A percentile compares a stretch with the other conserved stretches of the same genome.
These are phyloP conservation scores for Andricus grossulariae DNA, from an alignment of 1,140 invertebrate species.

Conservation along the genomic window DNA sequence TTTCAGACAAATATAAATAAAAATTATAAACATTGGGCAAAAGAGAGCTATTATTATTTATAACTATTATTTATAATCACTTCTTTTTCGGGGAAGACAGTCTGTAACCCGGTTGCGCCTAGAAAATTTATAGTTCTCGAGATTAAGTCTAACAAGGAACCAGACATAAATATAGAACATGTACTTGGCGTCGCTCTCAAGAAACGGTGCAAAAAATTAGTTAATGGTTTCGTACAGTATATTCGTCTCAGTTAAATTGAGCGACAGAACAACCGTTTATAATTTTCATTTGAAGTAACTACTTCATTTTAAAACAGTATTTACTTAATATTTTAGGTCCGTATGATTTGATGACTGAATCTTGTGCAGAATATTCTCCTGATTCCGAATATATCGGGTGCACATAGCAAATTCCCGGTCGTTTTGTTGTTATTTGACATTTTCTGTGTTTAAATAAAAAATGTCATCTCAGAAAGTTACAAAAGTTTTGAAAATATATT, in stretches of 20 bases:
- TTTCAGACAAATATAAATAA: too few relatives aligned
- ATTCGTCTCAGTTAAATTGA: slow-evolving; percentile 27
- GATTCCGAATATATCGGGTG: too few relatives aligned
- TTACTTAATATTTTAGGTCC: neutral
- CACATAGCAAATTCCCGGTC: too few relatives aligned
- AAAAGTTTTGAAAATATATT: too few relatives aligned
- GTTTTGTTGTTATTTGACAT: too few relatives aligned
- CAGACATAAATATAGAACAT: slow-evolving; percentile 29
- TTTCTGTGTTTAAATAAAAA: too few relatives aligned
- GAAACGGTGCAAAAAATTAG: slow-evolving; percentile 21
- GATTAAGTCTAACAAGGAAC: slow-evolving; percentile 24
- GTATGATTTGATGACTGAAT: neutral
- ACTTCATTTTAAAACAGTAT: neutral
- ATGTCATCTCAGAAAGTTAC: too few relatives aligned
- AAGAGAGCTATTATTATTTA: too few relatives aligned
- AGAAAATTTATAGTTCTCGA: slow-evolving; percentile 27
- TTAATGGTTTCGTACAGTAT: slow-evolving; percentile 17
- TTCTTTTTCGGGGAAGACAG: neutral
- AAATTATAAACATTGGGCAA: too few relatives aligned
- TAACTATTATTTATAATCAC: too few relatives aligned
- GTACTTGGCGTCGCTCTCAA: slow-evolving; percentile 30
- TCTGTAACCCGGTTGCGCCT: slow-evolving; percentile 2
- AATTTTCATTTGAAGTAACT: slow-evolving; percentile 9
- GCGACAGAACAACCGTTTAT: slow-evolving; percentile 19
- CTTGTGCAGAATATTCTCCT: too few relatives aligned